phyloP scores from a whole-genome alignment of 2,888 invertebrate species.

The Caenorhabditis angaria region DNA sequence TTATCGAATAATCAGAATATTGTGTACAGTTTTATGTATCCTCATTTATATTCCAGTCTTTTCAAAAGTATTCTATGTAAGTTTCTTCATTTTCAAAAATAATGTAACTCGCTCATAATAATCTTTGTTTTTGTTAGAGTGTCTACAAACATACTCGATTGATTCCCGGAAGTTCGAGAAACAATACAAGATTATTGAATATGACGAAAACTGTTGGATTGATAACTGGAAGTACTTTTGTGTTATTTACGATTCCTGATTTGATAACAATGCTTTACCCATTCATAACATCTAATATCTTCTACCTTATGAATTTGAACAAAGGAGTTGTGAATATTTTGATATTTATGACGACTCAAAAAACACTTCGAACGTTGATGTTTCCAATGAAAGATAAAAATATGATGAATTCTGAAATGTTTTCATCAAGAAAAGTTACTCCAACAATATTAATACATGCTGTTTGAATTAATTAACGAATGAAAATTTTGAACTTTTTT shows the following conservation, averaged over 20 bases:
- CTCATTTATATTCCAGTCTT: slow-evolving; percentile 46
- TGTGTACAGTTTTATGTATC: slow-evolving; percentile 32
- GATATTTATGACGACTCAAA: slow-evolving; percentile 49
- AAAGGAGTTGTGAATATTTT: slow-evolving; percentile 53
- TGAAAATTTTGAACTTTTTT: too few relatives aligned
- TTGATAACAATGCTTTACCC: slow-evolving; percentile 39
- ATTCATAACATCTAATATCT: slow-evolving; percentile 33
- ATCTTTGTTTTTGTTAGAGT: slow-evolving; percentile 32
- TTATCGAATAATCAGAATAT: slow-evolving; percentile 38
- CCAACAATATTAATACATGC: too few relatives aligned
- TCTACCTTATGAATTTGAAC: slow-evolving; percentile 57
- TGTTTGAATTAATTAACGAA: too few relatives aligned
- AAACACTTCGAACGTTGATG: slow-evolving; percentile 43
- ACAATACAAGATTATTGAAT: slow-evolving; percentile 22
- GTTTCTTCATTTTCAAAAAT: neutral
- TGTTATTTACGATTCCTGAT: slow-evolving; percentile 48
- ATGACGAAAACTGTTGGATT: slow-evolving; percentile 46
- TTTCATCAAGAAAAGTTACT: neutral
- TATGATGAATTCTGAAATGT: slow-evolving; percentile 9
- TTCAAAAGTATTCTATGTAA: slow-evolving; percentile 43
- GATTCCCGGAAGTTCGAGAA: slow-evolving; percentile 25
- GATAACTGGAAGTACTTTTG: slow-evolving; percentile 45
- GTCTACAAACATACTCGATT: slow-evolving; percentile 34
- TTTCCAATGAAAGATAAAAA: slow-evolving; percentile 11
- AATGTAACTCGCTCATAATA: too few relatives aligned